phyloP scores from a whole-genome alignment of 1,140 invertebrate genomes.

The Habropoda laboriosa region DNA sequence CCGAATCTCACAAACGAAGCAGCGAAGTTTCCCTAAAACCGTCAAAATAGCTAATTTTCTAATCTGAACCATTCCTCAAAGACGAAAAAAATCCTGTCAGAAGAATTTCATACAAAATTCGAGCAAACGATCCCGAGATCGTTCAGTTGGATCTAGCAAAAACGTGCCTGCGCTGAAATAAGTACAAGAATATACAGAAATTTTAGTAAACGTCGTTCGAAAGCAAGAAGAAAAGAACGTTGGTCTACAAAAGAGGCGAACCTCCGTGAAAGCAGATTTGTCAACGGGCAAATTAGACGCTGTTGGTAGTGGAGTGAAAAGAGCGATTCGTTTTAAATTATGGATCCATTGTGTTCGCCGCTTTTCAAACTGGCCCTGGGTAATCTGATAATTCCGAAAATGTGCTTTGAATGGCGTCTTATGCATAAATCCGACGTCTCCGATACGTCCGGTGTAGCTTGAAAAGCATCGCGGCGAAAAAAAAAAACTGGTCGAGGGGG shows the following conservation, averaged over 20 bases:
- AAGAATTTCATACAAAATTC: no score
- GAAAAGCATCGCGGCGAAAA: neutral
- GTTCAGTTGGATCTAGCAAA: no score
- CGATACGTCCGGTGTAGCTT: neutral
- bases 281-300: neutral
- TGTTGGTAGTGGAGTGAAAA: neutral
- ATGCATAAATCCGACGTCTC: neutral
- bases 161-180: no score
- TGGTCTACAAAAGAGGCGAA: neutral
- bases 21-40: no score
- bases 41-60: no score
- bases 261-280: neutral
- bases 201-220: no score
- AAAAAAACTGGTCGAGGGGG: neutral
- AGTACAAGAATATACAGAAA: no score
- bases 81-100: no score
- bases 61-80: no score
- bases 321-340: neutral
- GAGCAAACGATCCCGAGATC: no score
- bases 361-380: neutral
- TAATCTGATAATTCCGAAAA: conserved; percentile 18
- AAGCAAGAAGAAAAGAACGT: neutral
- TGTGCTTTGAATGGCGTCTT: conserved; percentile 1
- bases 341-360: neutral
- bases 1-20: no score